Base-by-base conservation (phyloP, 2,888 invertebrate genomes). In the Bhutanitis thaidina region DNA sequence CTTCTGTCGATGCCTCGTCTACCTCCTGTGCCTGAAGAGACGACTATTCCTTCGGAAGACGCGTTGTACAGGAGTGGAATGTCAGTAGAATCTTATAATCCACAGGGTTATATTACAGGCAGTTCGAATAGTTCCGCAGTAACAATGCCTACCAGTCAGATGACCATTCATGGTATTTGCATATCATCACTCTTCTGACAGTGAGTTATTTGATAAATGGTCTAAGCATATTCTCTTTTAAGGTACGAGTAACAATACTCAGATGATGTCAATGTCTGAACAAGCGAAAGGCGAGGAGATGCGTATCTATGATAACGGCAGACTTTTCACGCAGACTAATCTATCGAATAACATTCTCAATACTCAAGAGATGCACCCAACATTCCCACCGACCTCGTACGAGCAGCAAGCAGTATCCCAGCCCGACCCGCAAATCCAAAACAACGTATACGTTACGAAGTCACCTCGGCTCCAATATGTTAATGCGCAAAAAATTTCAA, bases 1-100 rank as follows among this genome's bases (percentile, higher is more conserved):
- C 77, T 88, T 53, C 65, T 90, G 34, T 75, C 77, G 58, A 74
- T 75, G 54, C 74, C 90, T 39, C 90, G 92, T 39, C 74, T 93
- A 65, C 90, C 92, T 54, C 88, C 92, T 13, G 92, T 93, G 53
- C 92, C 92, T 5, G 92, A 93, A 65, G 93, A 93, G 68, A 82
- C 86, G 48, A 69, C 90, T 34, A 58, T 87, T 27, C 68, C 79
- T 36, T 53, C 80, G 16, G 92, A 92, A 58, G 92, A 92, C 54
- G 68, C 88, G 40, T 72, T 91, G 72, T 90, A 91, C 60, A 69
- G 86, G 50, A 69, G 74, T 56, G 73, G 74, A 55, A 90, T 91
- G 77, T 80, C 87, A 34, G 79, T 83, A 55, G 87, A 86, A 64
- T 60, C 81, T 1, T 87, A 83, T 67, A 67, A 66, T 39, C 62